phyloP scores from a whole-genome alignment of 2,888 invertebrate species.

The Seira sanloemensis region DNA sequence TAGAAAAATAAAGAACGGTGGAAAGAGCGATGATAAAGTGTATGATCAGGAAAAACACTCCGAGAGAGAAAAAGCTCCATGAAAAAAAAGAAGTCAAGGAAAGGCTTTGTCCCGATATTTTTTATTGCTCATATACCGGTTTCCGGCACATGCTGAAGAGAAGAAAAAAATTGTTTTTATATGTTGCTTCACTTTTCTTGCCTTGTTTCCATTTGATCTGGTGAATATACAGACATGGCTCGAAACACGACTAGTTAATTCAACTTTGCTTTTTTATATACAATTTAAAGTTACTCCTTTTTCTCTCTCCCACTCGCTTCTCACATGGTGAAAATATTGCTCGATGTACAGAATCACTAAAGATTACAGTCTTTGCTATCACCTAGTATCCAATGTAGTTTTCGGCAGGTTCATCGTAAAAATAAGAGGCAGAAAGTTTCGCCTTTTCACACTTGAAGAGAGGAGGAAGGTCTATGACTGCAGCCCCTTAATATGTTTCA shows the following conservation, averaged over 20 bases:
- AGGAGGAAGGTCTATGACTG: not conserved
- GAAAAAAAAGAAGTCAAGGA: not conserved
- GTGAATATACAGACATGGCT: not conserved
- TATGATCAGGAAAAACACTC: not conserved
- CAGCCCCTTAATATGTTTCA: constrained; percentile 43
- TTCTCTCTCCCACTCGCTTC: too few species aligned
- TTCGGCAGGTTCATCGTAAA: too few species aligned
- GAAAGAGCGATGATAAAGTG: not conserved
- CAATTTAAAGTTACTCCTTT: not conserved
- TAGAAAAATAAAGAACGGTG: not conserved
- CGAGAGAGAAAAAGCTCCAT: not conserved
- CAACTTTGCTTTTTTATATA: not conserved
- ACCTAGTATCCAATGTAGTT: too few species aligned
- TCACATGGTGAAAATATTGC: too few species aligned
- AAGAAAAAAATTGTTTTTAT: not conserved
- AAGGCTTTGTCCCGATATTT: not conserved
- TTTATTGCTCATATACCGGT: not conserved
- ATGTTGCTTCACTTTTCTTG: not conserved
- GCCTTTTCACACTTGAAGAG: constrained; percentile 53
- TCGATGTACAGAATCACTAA: too few species aligned
- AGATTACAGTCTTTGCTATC: too few species aligned
- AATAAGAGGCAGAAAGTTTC: too few species aligned
- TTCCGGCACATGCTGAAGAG: not conserved
- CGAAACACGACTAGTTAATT: not conserved
- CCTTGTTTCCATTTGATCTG: not conserved